Conservation (phyloP, 2,888 invertebrate genomes). For the Sabellastarte sp. region DNA sequence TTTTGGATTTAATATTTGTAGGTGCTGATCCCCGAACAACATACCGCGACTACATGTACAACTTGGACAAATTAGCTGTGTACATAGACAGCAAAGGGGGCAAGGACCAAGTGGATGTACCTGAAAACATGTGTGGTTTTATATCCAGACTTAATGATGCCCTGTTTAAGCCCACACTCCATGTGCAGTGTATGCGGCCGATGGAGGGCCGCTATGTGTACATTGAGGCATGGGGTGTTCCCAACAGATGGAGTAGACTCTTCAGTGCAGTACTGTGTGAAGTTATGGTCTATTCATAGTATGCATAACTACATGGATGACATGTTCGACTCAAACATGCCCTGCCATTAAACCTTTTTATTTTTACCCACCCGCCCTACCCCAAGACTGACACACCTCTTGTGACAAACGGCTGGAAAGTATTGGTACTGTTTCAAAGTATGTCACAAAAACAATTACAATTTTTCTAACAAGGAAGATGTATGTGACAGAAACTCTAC, state of each 20-base stretch:
- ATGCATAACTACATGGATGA: too few relatives aligned
- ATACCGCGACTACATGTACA: constrained; percentile 60
- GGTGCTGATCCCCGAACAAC: constrained; percentile 19
- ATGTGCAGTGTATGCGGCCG: constrained; percentile 60
- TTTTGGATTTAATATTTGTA: not conserved
- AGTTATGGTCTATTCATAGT: constrained; percentile 59
- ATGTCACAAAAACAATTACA: too few relatives aligned
- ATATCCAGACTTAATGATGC: constrained; percentile 62
- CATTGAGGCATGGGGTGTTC: constrained; percentile 62
- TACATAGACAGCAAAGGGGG: constrained; percentile 60
- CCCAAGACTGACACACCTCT: too few relatives aligned
- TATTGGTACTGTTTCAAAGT: too few relatives aligned
- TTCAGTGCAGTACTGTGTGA: constrained; percentile 64
- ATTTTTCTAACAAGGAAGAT: too few relatives aligned
- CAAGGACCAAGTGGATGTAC: constrained; percentile 33
- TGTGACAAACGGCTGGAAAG: too few relatives aligned
- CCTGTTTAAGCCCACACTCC: constrained; percentile 60
- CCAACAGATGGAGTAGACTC: constrained; percentile 61
- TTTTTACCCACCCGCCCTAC: too few relatives aligned
- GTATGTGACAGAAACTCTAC: too few relatives aligned
- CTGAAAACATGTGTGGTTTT: constrained; percentile 58
- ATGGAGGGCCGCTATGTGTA: constrained; percentile 62
- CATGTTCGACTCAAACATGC: too few relatives aligned
- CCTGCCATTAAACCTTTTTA: too few relatives aligned
- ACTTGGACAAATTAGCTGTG: constrained; percentile 62